Base-by-base conservation (phyloP, 2,888 invertebrate genomes). In the Aricia artaxerxes region DNA sequence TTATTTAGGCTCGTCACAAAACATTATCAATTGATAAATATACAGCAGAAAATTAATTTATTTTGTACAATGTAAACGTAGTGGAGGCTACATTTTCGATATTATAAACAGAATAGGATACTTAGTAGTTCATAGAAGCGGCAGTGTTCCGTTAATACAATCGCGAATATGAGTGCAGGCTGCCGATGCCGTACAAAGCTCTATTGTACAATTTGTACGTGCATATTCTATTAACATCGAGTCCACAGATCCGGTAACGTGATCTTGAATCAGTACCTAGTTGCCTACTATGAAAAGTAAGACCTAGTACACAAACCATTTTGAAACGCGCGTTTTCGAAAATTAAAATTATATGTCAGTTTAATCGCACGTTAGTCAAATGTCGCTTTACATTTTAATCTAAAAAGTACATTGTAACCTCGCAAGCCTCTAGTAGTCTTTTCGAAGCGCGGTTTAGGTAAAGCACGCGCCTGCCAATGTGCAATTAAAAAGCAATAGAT, bases 211-310 rank as follows among this genome's bases (percentile, higher is more conserved):
- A 57, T n/a, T 73, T 38, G 53, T 72, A 49, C 49, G 53, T 72
- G 57, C 40, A 73, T 78, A 73, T 78, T 78, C 57, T 60, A 73
- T 73, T 73, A 73, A 78, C 73, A 73, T 57, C 38, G 40, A 60
- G 38, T 57, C 38, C 72, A 73, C 73, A 73, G 60, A 60, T 38
- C 57, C 40, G 76, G 78, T 78, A 78, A 73, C 78, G 31, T 31
- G 61, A 78, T 78, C 73, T 73, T 40, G 13, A 73, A 72, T 73
- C 60, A 60, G 38, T 78, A 60, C 35, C 61, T 44, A 38, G 61
- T 13, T 61, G 64, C 49, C 31, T 13, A 49, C 49, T 16, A 69
- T 49, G 44, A 31, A 76, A 5, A 24, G 24, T 75, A 31, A 49
- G 49, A 49, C 40, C 31, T 76, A 35, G 44, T 4, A 38, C 64